Conservation (phyloP, 2,888 invertebrate species). For the Drosophila greeni region DNA sequence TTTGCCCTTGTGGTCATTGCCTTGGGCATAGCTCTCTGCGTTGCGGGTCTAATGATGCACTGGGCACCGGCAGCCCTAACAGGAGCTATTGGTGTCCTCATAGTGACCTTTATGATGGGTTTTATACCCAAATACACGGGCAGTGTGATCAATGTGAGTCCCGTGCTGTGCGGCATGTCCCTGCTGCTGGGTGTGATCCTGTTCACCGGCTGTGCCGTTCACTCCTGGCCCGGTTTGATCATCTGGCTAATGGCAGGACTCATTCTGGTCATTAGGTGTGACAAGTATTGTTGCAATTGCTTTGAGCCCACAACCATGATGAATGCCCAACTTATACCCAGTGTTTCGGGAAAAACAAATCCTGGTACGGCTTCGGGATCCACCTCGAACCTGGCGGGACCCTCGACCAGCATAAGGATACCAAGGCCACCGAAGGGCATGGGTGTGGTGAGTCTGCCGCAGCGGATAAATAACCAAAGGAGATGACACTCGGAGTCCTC, state of each 20-base stretch:
- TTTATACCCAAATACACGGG: conserved; percentile 78
- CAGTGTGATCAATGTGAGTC: conserved; percentile 75
- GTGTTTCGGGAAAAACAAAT: conserved; percentile 75
- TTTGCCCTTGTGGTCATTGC: conserved; percentile 74
- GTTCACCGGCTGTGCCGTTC: conserved; percentile 73
- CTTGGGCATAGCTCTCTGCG: conserved; percentile 71
- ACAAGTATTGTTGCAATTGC: conserved; percentile 78
- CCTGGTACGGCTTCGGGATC: conserved; percentile 11
- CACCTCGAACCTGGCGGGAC: conserved; percentile 37
- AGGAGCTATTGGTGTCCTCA: conserved; percentile 74
- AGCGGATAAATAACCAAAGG: conserved; percentile 73
- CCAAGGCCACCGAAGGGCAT: conserved; percentile 75
- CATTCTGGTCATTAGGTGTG: conserved; percentile 76
- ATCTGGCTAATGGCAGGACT: conserved; percentile 77
- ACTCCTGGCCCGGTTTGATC: conserved; percentile 78
- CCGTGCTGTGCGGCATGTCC: conserved; percentile 73
- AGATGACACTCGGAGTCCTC: conserved; percentile 79
- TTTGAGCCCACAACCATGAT: conserved; percentile 72
- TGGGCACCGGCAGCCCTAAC: conserved; percentile 74
- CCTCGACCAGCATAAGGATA: conserved; percentile 76
- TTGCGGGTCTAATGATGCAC: conserved; percentile 69
- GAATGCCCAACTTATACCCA: conserved; percentile 76
- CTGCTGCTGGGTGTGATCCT: conserved; percentile 73
- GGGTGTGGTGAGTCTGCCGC: conserved; percentile 72
- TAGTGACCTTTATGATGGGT: conserved; percentile 77